Conservation (phyloP, 1,140 invertebrate genomes). For the Andrena cerasifolii region DNA sequence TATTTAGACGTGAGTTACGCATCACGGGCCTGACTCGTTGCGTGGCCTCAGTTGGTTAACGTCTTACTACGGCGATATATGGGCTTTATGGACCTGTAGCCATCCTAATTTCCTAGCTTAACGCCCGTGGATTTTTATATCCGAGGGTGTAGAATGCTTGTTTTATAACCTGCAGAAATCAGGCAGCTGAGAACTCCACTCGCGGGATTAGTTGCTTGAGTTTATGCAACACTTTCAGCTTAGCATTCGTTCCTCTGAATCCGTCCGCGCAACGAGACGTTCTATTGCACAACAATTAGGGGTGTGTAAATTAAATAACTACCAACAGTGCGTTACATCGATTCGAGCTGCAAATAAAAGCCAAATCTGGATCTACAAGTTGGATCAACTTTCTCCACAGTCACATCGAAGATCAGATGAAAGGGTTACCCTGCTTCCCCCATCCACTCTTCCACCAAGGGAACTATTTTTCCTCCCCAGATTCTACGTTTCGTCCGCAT, state of each 20-base stretch:
- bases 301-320: too few relatives aligned
- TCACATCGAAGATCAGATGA: not conserved
- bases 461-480: not conserved
- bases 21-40: constrained; percentile 7
- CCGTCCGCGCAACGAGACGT: too few relatives aligned
- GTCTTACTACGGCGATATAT: not conserved
- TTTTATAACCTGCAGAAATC: not conserved
- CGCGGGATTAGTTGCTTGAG: not conserved
- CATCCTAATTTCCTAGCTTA: constrained; percentile 3
- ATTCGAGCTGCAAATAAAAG: too few relatives aligned
- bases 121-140: not conserved
- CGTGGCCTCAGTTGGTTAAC: constrained; percentile 12
- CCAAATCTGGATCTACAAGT: too few relatives aligned
- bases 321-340: too few relatives aligned
- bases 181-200: not conserved
- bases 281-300: too few relatives aligned
- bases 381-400: too few relatives aligned
- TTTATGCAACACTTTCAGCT: not conserved
- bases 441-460: too few relatives aligned
- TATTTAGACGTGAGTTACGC: constrained; percentile 42
- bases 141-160: too few relatives aligned
- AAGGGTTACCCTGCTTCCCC: not conserved
- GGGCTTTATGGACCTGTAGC: not conserved
- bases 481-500: constrained; percentile 18
- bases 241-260: too few relatives aligned